A percentile compares a stretch with the other conserved stretches of the same genome.
Conservation (phyloP, 2,113 vertebrate species). For the Numenius arquata region DNA sequence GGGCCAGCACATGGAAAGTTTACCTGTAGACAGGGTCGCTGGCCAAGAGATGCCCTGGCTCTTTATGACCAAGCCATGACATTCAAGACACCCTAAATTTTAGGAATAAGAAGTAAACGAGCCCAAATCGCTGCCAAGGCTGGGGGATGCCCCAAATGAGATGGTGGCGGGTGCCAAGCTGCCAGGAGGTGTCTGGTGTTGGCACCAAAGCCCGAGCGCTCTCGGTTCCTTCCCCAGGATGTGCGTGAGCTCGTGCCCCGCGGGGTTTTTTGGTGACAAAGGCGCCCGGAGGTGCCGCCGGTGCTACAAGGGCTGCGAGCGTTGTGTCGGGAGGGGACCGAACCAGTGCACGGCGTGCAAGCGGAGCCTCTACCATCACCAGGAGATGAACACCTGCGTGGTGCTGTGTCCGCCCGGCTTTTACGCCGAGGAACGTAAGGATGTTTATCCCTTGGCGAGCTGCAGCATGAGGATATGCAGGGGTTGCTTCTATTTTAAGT, state of each 20-base stretch:
- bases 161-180: accelerated
- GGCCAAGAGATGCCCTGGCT: neutral
- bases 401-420: slow-evolving; percentile 73
- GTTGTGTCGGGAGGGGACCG: slow-evolving; percentile 67
- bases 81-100: neutral
- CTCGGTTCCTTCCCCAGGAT: slow-evolving; percentile 65
- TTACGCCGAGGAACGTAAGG: slow-evolving; percentile 85
- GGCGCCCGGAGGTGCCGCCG: slow-evolving; percentile 77
- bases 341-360: slow-evolving; percentile 81
- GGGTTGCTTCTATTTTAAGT: neutral
- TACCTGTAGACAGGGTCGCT: neutral
- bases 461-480: neutral
- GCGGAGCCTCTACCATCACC: slow-evolving; percentile 78
- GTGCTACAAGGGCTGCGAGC: slow-evolving; percentile 85
- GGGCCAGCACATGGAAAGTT: neutral
- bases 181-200: accelerated
- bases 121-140: neutral
- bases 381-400: slow-evolving; percentile 74
- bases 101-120: neutral
- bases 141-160: accelerated
- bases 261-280: slow-evolving; percentile 77
- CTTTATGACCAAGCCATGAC: neutral
- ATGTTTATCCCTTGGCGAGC: neutral
- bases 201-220: accelerated
- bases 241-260: slow-evolving; percentile 85